Percentiles rank a stretch among this genome's conserved stretches.
Conservation (phyloP, 2,888 invertebrate genomes). For the Dryocosmus kuriphilus region DNA sequence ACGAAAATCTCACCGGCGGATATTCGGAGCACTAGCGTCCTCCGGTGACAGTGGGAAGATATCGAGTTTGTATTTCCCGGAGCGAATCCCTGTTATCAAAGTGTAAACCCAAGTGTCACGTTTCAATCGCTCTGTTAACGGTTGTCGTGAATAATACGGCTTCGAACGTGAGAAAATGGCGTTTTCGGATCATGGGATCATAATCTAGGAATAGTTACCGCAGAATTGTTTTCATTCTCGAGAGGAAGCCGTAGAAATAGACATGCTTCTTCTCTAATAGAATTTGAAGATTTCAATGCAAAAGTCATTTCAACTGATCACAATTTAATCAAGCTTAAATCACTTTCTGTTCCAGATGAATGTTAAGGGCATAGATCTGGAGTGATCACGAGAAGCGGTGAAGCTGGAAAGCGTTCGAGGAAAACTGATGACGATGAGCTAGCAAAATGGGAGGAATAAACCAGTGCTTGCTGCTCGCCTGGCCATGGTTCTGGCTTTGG, state of each 20-base stretch:
- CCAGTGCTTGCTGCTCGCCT: constrained; percentile 72
- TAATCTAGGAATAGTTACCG: background rate
- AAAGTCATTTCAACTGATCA: background rate
- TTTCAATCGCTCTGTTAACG: background rate
- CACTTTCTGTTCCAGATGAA: constrained; percentile 48
- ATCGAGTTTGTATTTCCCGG: background rate
- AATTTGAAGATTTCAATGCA: no score
- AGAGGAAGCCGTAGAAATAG: no score
- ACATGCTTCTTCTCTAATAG: no score
- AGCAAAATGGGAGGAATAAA: constrained; percentile 75
- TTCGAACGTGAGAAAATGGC: background rate
- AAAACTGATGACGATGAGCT: constrained; percentile 71
- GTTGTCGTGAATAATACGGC: background rate
- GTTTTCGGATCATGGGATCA: background rate
- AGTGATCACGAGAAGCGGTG: background rate
- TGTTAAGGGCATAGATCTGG: constrained; percentile 12
- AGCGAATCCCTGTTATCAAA: constrained; percentile 2
- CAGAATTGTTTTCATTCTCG: no score
- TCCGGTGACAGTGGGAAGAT: background rate
- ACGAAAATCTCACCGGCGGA: constrained; percentile 24
- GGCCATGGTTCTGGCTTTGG: constrained; percentile 76
- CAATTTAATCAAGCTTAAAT: background rate
- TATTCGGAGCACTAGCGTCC: background rate
- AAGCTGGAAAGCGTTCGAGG: constrained; percentile 27
- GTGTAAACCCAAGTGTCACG: background rate